Percentiles rank a stretch among this genome's conserved stretches.
These are phyloP conservation scores for Panzeria rudis DNA, from an alignment of 2,888 invertebrate species.

Conservation along the genomic window DNA sequence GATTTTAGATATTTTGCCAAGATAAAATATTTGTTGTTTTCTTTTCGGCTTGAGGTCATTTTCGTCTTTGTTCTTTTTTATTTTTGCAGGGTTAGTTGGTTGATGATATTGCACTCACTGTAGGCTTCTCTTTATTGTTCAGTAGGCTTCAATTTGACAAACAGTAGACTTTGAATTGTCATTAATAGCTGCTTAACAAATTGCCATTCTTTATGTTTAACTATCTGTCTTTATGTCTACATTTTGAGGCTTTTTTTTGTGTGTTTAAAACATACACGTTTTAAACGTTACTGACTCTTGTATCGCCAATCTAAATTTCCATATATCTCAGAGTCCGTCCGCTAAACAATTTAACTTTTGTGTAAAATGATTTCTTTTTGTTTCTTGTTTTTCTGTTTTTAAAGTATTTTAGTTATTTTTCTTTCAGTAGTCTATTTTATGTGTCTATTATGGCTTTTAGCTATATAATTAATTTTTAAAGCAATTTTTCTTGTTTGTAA, in stretches of 20 bases:
- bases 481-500: slow-evolving; percentile 21
- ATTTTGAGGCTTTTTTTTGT: slow-evolving; percentile 54
- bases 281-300: slow-evolving; percentile 3
- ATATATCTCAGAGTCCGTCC: slow-evolving; percentile 31
- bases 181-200: slow-evolving; percentile 72
- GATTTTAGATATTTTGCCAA: slow-evolving; percentile 27
- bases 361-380: slow-evolving; percentile 42
- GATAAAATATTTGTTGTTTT: slow-evolving; percentile 36
- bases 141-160: slow-evolving; percentile 68
- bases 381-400: slow-evolving; percentile 8
- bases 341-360: slow-evolving; percentile 33
- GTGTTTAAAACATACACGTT: slow-evolving; percentile 41
- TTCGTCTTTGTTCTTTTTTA: slow-evolving; percentile 13
- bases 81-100: not conserved
- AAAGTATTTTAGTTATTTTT: slow-evolving; percentile 12
- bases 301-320: slow-evolving; percentile 32
- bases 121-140: slow-evolving; percentile 23
- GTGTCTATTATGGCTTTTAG: slow-evolving; percentile 70
- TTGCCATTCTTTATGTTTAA: slow-evolving; percentile 61
- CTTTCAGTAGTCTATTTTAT: slow-evolving; percentile 62
- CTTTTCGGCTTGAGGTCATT: slow-evolving; percentile 56
- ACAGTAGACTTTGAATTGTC: slow-evolving; percentile 73
- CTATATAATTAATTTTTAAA: slow-evolving; percentile 67
- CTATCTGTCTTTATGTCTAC: slow-evolving; percentile 60
- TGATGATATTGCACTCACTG: not conserved